These are phyloP conservation scores for Atrichornis clamosus DNA, from an alignment of 2,113 vertebrate species.

Conservation along the genomic window DNA sequence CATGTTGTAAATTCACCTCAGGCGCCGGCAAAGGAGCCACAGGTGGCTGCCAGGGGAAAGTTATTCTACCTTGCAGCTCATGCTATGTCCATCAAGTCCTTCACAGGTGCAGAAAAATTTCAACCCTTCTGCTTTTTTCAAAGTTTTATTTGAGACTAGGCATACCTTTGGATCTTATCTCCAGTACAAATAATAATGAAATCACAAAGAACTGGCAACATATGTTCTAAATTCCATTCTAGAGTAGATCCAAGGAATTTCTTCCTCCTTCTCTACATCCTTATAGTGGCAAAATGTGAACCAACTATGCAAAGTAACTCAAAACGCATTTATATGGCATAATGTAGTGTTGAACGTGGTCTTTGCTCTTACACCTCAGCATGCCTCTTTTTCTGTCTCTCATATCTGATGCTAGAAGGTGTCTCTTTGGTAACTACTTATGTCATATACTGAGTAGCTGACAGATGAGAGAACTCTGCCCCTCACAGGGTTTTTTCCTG, in stretches of 20 bases:
- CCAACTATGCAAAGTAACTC: not conserved
- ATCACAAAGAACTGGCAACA: not conserved
- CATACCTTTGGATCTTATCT: not conserved
- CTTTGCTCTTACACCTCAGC: not conserved
- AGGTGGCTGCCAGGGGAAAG: not conserved
- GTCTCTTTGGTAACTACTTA: not conserved
- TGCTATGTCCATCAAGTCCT: not conserved
- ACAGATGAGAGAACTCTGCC: not conserved
- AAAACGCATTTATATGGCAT: not conserved
- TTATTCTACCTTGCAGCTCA: not conserved
- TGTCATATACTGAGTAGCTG: not conserved
- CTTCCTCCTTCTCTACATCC: not conserved
- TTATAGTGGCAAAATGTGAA: not conserved
- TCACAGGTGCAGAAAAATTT: not conserved
- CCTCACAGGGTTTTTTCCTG: not conserved
- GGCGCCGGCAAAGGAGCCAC: not conserved
- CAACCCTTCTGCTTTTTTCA: not conserved
- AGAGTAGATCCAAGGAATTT: not conserved
- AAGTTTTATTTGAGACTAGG: not conserved
- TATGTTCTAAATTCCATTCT: not conserved
- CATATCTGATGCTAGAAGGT: not conserved
- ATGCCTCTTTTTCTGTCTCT: not conserved
- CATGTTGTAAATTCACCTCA: not conserved
- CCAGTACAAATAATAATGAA: not conserved
- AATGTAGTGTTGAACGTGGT: not conserved